Base-by-base conservation (phyloP, 2,888 invertebrate genomes). In the Apeira syringaria region DNA sequence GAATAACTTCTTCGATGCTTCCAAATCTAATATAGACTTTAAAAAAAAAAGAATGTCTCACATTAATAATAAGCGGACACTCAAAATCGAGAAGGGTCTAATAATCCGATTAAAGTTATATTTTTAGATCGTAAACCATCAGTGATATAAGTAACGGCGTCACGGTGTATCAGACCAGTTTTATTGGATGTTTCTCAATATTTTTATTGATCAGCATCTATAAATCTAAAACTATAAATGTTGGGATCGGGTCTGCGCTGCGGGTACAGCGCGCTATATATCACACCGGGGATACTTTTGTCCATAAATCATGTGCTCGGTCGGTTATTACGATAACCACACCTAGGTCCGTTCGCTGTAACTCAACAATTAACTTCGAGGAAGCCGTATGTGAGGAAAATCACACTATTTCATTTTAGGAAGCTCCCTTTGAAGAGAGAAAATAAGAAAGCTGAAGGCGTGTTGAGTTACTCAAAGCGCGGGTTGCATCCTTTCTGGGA, bases 171-270 rank as follows among this genome's bases (percentile, higher is more conserved):
- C 61, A 62, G 64, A 54, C 56, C 51, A 55, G 53, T 74, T 79
- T 80, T 80, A 77, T 74, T 66, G 58, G 43, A 59, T 54, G 58
- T 69, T 69, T 73, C 68, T 66, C 57, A 64, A 76, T 74, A 77
- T 70, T 79, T 80, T 78, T 80, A 78, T 82, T 70, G 76, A 71
- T 73, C 69, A 61, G 71, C 59, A 48, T 67, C 74, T 59, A 81
- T 84, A 82, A 82, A 82, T 78, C 72, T 74, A 56, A 46, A 54
- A 56, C 59, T 66, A 68, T 72, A 73, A 70, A 72, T 61, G 62
- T 60, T 57, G 63, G 56, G 58, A 66, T 65, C 62, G 61, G 64
- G 64, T 65, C 65, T 57, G 44, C 22, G 34, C 34, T 26, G 34
- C 29, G 71, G 69, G 39, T 36, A 26, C 8, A 46, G 24, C 35